These are phyloP conservation scores for Chaetura pelagica DNA, from an alignment of 2,113 vertebrate genomes.

Conservation along the genomic window DNA sequence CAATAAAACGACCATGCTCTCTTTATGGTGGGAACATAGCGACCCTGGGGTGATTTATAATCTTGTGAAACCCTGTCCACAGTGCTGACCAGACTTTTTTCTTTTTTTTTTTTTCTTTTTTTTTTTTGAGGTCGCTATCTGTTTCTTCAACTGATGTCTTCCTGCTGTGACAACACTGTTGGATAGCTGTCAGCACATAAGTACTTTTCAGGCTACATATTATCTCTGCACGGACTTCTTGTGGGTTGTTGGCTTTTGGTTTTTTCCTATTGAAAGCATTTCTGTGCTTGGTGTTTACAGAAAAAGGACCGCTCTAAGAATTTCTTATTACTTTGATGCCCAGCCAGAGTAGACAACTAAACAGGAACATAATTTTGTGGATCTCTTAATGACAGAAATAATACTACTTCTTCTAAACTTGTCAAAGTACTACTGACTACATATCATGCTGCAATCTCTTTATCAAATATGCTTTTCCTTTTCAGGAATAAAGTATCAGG, in stretches of 20 bases:
- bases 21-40: slow-evolving; percentile 90
- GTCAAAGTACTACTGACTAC: neutral
- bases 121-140: slow-evolving; percentile 81
- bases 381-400: slow-evolving; percentile 50
- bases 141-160: slow-evolving; percentile 95
- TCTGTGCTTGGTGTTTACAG: slow-evolving; percentile 76
- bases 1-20: slow-evolving; percentile 82
- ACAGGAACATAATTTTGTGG: slow-evolving; percentile 69
- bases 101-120: slow-evolving; percentile 45
- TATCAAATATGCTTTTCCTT: neutral
- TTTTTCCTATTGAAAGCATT: slow-evolving; percentile 73
- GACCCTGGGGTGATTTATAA: slow-evolving; percentile 94
- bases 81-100: slow-evolving; percentile 81
- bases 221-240: slow-evolving; percentile 80
- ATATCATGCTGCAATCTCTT: slow-evolving; percentile 19
- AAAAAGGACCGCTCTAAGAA: slow-evolving; percentile 67
- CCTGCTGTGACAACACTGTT: slow-evolving; percentile 95
- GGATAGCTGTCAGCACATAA: slow-evolving; percentile 91
- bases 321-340: slow-evolving; percentile 79
- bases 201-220: slow-evolving; percentile 82
- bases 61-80: slow-evolving; percentile 90
- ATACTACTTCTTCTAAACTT: slow-evolving; percentile 53
- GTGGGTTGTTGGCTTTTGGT: neutral
- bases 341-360: slow-evolving; percentile 67
- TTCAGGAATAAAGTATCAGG: slow-evolving; percentile 22